phyloP scores from a whole-genome alignment of 1,140 invertebrate genomes.

The Cecropterus lyciades region DNA sequence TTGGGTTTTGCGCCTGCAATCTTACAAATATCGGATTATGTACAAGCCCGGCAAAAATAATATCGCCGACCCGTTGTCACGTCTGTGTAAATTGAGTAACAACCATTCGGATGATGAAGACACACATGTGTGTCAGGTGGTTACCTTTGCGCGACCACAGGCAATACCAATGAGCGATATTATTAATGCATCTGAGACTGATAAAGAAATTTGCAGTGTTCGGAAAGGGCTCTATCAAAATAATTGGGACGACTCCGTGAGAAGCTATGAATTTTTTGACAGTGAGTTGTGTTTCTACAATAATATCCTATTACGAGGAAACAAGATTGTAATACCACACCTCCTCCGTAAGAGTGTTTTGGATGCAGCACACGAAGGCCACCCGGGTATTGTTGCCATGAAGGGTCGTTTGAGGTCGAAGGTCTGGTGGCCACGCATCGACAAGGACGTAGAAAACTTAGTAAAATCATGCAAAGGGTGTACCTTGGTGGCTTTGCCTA shows the following conservation, averaged over 20 bases:
- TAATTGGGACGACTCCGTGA: conserved; percentile 35
- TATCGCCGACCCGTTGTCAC: conserved; percentile 45
- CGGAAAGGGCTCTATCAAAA: conserved; percentile 33
- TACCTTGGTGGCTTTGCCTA: conserved; percentile 45
- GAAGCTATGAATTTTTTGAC: conserved; percentile 37
- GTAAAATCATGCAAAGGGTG: conserved; percentile 78
- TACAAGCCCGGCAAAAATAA: conserved; percentile 46
- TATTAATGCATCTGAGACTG: conserved; percentile 33
- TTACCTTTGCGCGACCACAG: conserved; percentile 32
- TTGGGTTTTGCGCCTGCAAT: conserved; percentile 48
- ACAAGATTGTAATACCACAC: conserved; percentile 54
- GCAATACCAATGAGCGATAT: conserved; percentile 39
- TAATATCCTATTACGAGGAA: conserved; percentile 39
- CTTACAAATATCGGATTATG: conserved; percentile 39
- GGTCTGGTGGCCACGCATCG: conserved; percentile 83
- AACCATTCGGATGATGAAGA: conserved; percentile 32
- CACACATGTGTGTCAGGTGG: conserved; percentile 41
- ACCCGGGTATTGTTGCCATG: conserved; percentile 84
- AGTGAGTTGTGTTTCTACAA: conserved; percentile 40
- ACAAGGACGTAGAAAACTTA: conserved; percentile 74
- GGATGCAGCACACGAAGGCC: conserved; percentile 73
- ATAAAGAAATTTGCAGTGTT: conserved; percentile 35
- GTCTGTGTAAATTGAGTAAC: conserved; percentile 24
- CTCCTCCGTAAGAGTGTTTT: conserved; percentile 48
- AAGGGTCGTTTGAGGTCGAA: conserved; percentile 82